Conservation (phyloP, 2,888 invertebrate species). For the Exocentrus adspersus region DNA sequence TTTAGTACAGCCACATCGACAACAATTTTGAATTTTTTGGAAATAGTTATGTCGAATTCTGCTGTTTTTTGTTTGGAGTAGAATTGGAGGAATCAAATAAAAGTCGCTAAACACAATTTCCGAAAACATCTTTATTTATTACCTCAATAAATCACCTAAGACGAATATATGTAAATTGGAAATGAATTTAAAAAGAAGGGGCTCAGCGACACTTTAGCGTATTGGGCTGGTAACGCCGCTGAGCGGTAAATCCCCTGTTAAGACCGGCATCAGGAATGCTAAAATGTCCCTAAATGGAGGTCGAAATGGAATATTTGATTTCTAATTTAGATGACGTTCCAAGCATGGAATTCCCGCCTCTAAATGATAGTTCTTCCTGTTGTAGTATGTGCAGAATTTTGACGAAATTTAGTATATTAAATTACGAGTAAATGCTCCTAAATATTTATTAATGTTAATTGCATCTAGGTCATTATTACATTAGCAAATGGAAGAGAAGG, state of each 20-base stretch:
- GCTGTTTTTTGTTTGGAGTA: too few species aligned
- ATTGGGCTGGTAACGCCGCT: slow-evolving; percentile 19
- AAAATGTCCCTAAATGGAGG: slow-evolving; percentile 49
- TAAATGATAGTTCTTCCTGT: background rate
- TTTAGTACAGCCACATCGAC: too few species aligned
- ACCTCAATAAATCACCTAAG: slow-evolving; percentile 16
- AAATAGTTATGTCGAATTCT: too few species aligned
- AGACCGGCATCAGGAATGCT: slow-evolving; percentile 50
- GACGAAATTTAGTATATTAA: slow-evolving; percentile 9
- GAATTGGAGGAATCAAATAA: too few species aligned
- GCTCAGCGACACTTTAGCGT: slow-evolving; percentile 21
- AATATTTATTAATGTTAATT: background rate
- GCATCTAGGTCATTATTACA: too few species aligned
- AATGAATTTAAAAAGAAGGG: slow-evolving; percentile 19
- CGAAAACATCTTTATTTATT: slow-evolving; percentile 16
- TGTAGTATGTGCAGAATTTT: slow-evolving; percentile 10
- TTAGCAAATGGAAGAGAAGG: too few species aligned
- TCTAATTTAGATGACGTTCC: slow-evolving; percentile 48
- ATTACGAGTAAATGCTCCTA: background rate
- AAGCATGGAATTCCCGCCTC: slow-evolving; percentile 21
- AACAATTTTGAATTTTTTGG: too few species aligned
- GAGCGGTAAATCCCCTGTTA: slow-evolving; percentile 45
- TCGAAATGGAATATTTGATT: slow-evolving; percentile 56
- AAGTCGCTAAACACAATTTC: background rate
- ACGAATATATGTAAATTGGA: slow-evolving; percentile 22